These are phyloP conservation scores for Ammodytes marinus DNA, from an alignment of 2,113 vertebrate genomes.

Conservation along the genomic window DNA sequence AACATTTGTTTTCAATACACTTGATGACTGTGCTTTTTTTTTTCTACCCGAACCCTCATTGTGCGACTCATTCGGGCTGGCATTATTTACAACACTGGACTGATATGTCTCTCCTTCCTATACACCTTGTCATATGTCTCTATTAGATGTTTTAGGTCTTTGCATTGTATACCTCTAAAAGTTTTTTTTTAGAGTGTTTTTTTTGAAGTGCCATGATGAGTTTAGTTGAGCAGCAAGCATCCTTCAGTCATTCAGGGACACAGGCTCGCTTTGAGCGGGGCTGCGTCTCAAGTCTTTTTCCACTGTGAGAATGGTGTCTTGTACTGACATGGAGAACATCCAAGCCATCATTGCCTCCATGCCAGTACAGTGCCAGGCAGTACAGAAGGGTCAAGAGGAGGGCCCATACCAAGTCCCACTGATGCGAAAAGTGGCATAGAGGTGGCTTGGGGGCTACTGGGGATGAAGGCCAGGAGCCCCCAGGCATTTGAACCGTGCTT, in stretches of 20 bases:
- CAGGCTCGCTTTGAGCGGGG: slow-evolving; percentile 35
- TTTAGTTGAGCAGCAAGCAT: slow-evolving; percentile 73
- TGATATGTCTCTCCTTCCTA: slow-evolving; percentile 53
- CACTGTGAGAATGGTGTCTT: slow-evolving; percentile 66
- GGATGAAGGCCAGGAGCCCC: slow-evolving; percentile 1
- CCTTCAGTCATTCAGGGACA: slow-evolving; percentile 83
- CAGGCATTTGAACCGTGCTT: slow-evolving; percentile 19
- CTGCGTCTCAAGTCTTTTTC: slow-evolving; percentile 45
- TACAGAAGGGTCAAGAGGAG: slow-evolving; percentile 73
- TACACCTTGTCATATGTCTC: slow-evolving; percentile 54
- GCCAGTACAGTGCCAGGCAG: slow-evolving; percentile 84
- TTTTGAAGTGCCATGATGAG: slow-evolving; percentile 81
- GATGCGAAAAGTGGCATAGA: slow-evolving; percentile 87
- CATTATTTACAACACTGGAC: slow-evolving; percentile 52
- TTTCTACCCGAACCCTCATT: slow-evolving; percentile 50
- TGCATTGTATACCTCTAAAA: slow-evolving; percentile 76
- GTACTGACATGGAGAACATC: slow-evolving; percentile 87
- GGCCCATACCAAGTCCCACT: slow-evolving; percentile 83
- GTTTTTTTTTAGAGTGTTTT: slow-evolving; percentile 65
- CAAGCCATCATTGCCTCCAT: slow-evolving; percentile 85
- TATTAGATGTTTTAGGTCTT: slow-evolving; percentile 67
- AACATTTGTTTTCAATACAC: slow-evolving; percentile 55
- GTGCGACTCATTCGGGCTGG: slow-evolving; percentile 53
- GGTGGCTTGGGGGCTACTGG: background rate
- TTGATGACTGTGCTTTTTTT: slow-evolving; percentile 59